Conservation (phyloP, 2,797 vertebrate species). For the Linurgus olivaceus region DNA sequence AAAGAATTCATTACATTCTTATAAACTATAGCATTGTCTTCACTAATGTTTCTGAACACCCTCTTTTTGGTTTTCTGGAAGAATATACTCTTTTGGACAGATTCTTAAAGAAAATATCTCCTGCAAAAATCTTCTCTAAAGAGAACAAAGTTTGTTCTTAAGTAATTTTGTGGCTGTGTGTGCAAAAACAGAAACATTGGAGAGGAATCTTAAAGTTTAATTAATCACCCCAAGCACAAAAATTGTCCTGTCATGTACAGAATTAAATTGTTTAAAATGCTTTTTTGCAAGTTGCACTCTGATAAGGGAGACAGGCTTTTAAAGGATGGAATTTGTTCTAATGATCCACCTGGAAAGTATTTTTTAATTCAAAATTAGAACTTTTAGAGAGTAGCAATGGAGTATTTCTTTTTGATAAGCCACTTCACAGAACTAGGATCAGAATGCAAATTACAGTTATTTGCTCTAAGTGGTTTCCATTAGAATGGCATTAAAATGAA, state of each 20-base stretch:
- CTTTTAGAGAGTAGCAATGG: conserved; percentile 56
- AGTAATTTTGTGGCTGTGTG: not conserved
- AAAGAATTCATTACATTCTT: not conserved
- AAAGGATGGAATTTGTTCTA: conserved; percentile 24
- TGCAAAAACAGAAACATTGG: not conserved
- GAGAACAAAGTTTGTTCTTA: not conserved
- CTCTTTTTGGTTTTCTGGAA: not conserved
- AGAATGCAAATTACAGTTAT: conserved; percentile 72
- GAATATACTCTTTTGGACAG: not conserved
- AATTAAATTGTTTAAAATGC: conserved; percentile 45
- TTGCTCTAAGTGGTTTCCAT: conserved; percentile 71
- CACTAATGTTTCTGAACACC: not conserved
- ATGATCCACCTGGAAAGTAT: conserved; percentile 53
- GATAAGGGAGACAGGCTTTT: conserved; percentile 30
- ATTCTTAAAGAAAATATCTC: not conserved
- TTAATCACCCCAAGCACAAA: conserved; percentile 29
- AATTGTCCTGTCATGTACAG: conserved; percentile 32
- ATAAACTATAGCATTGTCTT: not conserved
- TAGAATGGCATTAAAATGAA: conserved; percentile 68
- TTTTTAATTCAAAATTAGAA: conserved; percentile 68
- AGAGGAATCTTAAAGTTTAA: not conserved
- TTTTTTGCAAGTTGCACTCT: conserved; percentile 6
- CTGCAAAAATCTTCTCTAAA: not conserved
- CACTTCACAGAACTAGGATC: conserved; percentile 61
- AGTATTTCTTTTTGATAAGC: conserved; percentile 67